Conservation (phyloP, 2,888 invertebrate species). For the Acleris cristana region DNA sequence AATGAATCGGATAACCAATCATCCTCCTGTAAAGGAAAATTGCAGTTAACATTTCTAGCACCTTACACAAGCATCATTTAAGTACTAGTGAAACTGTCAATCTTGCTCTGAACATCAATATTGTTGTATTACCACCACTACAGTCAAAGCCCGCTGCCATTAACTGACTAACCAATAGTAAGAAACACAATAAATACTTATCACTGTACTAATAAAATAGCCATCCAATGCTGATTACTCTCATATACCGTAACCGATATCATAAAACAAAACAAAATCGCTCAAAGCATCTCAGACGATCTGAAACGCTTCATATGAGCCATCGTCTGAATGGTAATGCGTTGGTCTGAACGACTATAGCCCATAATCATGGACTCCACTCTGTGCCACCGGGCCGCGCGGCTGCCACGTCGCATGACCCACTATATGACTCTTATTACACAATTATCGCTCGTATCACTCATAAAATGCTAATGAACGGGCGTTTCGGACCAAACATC, state of each 20-base stretch:
- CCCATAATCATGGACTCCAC: constrained; percentile 67
- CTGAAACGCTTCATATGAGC: constrained; percentile 61
- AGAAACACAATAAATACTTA: constrained; percentile 11
- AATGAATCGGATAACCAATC: too few relatives aligned
- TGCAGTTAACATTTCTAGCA: too few relatives aligned
- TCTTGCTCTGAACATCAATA: too few relatives aligned
- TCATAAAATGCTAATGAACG: constrained; percentile 84
- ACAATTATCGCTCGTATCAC: constrained; percentile 82
- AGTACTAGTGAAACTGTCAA: too few relatives aligned
- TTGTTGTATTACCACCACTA: too few relatives aligned
- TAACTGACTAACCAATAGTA: too few relatives aligned
- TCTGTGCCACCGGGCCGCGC: constrained; percentile 66
- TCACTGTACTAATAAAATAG: constrained; percentile 15
- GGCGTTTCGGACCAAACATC: constrained; percentile 81
- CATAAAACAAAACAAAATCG: constrained; percentile 63
- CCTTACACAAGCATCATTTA: too few relatives aligned
- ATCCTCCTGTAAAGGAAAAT: too few relatives aligned
- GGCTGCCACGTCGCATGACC: constrained; percentile 78
- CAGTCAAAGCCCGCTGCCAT: too few relatives aligned
- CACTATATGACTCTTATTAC: constrained; percentile 81
- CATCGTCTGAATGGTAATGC: constrained; percentile 71
- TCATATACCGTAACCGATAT: constrained; percentile 50
- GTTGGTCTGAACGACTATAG: constrained; percentile 65
- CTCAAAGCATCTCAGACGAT: constrained; percentile 50
- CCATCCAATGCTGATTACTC: constrained; percentile 40